Evolutionary conservation across 2,797 vertebrate species (phyloP), one percentile per base, ranked within the genome.

Genomic region (Enteromius paludinosus): DNA sequence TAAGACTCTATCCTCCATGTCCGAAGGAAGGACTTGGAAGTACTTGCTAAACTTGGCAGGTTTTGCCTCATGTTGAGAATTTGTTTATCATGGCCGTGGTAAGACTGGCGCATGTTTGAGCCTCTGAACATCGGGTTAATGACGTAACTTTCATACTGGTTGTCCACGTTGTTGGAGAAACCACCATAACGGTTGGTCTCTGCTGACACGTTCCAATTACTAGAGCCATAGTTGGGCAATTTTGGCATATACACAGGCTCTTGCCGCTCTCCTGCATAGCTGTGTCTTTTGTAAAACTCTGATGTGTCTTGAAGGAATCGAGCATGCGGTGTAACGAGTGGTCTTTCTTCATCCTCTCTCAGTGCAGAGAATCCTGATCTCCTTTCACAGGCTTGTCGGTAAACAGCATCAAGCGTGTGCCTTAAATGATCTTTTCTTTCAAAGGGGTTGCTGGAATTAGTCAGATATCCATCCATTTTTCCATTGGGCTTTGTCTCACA

Each of bases 1-100:
- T 98, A 99, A 0, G 97, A 96, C 79, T 99, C 96, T 65, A 99
- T 97, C 87, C 97, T 92, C 96, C 93, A 95, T 81, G 96, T 96
- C 10, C 97, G 96, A 33, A 99, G 93, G 90, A 96, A 98, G 0
- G 96, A 96, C 83, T 96, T 99, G 0, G 96, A 97, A 3, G 96
- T 96, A 18, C 92, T 96, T 80, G 98, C 97, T 0, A 97, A 89
- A 7, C 94, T 96, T 0, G 97, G 97, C 92, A 97, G 95, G 78
- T 95, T 96, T 85, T 97, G 96, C 84, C 98, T 96, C 77, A 96
- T 83, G 66, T 94, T 91, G 20, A 95, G 89, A 71, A 96, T 85
- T 0, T 96, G 95, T 87, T 93, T 96, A 85, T 97, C 97, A 0
- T 92, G 95, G 35, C 96, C 96, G 0, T 96, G 96, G 86, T 97